Base-by-base conservation (phyloP, 2,113 vertebrate species). In the Syngnathus typhle region DNA sequence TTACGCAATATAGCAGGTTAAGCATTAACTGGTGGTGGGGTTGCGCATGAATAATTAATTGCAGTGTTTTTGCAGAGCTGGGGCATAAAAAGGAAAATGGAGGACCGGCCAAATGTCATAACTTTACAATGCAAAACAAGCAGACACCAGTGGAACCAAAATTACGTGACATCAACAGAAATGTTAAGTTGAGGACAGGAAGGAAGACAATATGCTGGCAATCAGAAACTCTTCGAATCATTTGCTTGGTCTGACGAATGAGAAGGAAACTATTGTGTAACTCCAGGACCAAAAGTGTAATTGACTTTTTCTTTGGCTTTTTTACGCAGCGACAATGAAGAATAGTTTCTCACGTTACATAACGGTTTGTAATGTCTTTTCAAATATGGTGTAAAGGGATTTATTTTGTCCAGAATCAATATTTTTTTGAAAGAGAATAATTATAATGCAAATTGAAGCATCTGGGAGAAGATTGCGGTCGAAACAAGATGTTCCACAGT, bases 161-260 rank as follows among this genome's bases (percentile, higher is more conserved):
- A 46, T 68, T 75, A 70, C 72, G 54, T 8, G 81, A 76, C 0
- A 13, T n/a, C 27, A 6, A 16, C 44, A 54, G 15, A 19, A 64
- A 73, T 46, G 16, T 47, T 76, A 60, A 41, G 65, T 64, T 52
- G 72, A 68, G 8, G 55, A 47, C 49, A 39, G 36, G 44, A 61
- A 18, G 27, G 54, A 46, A 37, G 32, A 68, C 61, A 56, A 18
- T 4, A 1, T 36, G 9, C 38, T 56, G 46, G 64, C 63, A 21
- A 32, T 55, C n/a, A 54, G 7, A 60, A 73, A 0, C 7, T 23
- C 49, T 61, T 32, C 0, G 12, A 6, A 44, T 76, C 62, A 54
- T 59, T 52, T 32, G 12, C 58, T 47, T 65, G 36, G 68, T 43
- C 12, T 37, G 16, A 67, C 38, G 46, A 47, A 37, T 68, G 51